Percentiles rank a stretch among this genome's conserved stretches.
Evolutionary conservation across 2,113 vertebrate genomes (phyloP).

Genomic region (Synodontis membranacea): DNA sequence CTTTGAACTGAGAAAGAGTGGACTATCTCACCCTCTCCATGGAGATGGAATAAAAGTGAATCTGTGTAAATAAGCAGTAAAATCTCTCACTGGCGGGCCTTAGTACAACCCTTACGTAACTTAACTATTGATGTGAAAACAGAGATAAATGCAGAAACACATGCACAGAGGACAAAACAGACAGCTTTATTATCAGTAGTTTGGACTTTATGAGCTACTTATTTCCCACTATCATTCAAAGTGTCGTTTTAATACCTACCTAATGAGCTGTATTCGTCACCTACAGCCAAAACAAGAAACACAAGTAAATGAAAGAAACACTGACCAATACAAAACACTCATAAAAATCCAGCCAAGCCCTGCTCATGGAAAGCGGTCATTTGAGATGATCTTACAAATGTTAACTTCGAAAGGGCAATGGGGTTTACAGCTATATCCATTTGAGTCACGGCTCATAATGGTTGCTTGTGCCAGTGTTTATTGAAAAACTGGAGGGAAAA

Average conservation of each 20-base stretch:
- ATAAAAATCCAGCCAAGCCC: conserved; percentile 7
- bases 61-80: not conserved
- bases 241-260: conserved; percentile 7
- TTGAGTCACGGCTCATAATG: conserved; percentile 10
- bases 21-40: not conserved
- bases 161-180: not conserved
- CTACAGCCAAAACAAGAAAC: not conserved
- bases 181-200: conserved; percentile 14
- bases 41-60: not conserved
- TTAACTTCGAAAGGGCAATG: conserved; percentile 19
- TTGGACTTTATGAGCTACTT: conserved; percentile 28
- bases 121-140: not conserved
- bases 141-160: not conserved
- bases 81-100: not conserved
- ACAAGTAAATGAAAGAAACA: not conserved
- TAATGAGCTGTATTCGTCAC: conserved; percentile 25
- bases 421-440: conserved; percentile 14
- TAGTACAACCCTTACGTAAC: not conserved
- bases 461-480: not conserved
- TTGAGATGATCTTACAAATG: conserved; percentile 15
- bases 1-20: not conserved
- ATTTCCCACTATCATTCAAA: conserved; percentile 27
- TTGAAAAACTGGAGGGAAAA: not conserved
- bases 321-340: conserved; percentile 11
- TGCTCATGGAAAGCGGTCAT: conserved; percentile 1